Conservation (phyloP, 2,113 vertebrate species). For the Columbina picui region DNA sequence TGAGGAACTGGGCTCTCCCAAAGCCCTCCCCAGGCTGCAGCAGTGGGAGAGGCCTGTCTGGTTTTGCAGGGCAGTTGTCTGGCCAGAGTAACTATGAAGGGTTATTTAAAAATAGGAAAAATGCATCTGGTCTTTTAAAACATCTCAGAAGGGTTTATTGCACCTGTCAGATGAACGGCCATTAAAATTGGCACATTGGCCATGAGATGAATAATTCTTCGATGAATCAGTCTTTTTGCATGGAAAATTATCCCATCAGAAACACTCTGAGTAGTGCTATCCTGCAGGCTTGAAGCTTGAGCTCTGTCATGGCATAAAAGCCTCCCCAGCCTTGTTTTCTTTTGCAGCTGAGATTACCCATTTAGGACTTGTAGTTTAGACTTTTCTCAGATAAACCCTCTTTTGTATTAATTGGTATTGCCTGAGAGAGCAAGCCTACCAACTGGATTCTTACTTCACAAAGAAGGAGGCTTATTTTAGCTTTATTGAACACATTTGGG, state of each 20-base stretch:
- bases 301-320: background rate
- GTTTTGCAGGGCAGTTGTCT: background rate
- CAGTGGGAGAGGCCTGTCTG: background rate
- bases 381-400: constrained; percentile 1
- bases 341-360: constrained; percentile 26
- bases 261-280: background rate
- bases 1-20: background rate
- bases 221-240: constrained; percentile 34
- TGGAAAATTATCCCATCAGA: constrained; percentile 49
- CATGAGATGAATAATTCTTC: constrained; percentile 15
- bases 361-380: background rate
- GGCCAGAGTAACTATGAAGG: background rate
- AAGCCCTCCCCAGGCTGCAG: background rate
- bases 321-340: background rate
- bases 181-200: background rate
- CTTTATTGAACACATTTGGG: background rate
- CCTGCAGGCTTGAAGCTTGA: constrained; percentile 31
- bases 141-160: background rate
- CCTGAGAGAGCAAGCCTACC: background rate
- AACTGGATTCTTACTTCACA: background rate
- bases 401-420: constrained; percentile 5
- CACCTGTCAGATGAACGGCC: background rate
- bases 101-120: constrained; percentile 10
- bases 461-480: constrained; percentile 1
- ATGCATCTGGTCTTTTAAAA: constrained; percentile 15